Percentiles rank a stretch among this genome's conserved stretches.
Evolutionary conservation across 2,888 invertebrate species (phyloP).

Genomic region (Eurytoma adleriae): DNA sequence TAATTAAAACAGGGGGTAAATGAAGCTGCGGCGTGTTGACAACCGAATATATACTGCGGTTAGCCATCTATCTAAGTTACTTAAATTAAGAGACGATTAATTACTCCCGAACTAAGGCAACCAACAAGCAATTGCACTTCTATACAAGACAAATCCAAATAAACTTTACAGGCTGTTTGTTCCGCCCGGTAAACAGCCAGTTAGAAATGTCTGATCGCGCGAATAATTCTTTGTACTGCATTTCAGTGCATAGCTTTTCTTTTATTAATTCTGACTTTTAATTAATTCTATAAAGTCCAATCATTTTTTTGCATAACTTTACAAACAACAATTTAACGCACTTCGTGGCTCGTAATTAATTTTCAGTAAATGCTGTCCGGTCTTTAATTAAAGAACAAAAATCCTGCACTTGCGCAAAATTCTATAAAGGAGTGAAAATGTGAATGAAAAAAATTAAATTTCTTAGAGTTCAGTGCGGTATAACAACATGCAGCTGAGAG

Average conservation of each 20-base stretch:
- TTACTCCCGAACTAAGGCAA: constrained; percentile 33
- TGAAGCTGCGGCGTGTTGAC: constrained; percentile 18
- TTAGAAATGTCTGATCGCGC: no score
- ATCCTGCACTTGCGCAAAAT: no score
- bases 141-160: constrained; percentile 13
- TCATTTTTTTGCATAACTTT: no score
- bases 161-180: neutral
- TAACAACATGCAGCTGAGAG: neutral
- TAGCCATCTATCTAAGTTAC: constrained; percentile 20
- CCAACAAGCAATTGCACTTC: constrained; percentile 43
- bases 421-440: no score
- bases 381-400: constrained; percentile 24
- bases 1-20: constrained; percentile 23
- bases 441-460: constrained; percentile 14
- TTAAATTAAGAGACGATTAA: constrained; percentile 46
- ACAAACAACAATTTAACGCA: no score
- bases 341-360: no score
- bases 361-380: neutral
- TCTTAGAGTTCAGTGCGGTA: constrained; percentile 14
- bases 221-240: no score
- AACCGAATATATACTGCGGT: neutral
- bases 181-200: neutral
- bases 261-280: no score
- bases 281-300: no score
- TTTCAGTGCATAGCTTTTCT: no score